Evolutionary conservation across 2,113 vertebrate genomes (phyloP), one percentile per base, ranked within the genome.

Genomic region (Climacteris rufus): DNA sequence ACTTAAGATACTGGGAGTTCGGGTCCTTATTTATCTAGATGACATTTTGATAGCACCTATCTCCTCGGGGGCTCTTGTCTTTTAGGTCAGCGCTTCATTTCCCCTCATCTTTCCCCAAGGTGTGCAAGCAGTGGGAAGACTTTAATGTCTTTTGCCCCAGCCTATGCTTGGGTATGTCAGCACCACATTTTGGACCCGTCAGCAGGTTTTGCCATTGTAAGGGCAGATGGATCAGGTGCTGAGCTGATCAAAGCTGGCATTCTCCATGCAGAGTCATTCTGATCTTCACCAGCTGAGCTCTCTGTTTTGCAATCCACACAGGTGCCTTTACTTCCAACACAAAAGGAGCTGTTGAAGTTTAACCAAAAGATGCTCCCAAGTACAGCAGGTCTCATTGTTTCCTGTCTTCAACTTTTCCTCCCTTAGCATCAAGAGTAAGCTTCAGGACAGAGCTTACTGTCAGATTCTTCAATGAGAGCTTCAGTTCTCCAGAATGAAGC

Each of bases 11-110:
- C 71, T 93, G 31, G 75, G 95, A 97, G 53, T 87, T 80, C 5
- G 17, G 91, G 89, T 94, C 77, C 90, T 40, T 84, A 89, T 95
- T 97, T 87, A 87, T 89, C 89, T 86, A 76, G 56, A 76, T 97
- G 96, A 93, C 96, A 95, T 89, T 97, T 96, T 96, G 70, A 91
- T 93, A 83, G 93, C 61, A 69, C 87, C 95, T 93, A 25, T 76
- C 89, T 96, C 93, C 88, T 95, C 7, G 1, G 79, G 44, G 93
- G 64, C 81, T 86, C 90, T 90, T 94, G 87, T 96, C 82, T 93
- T 95, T 84, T 76, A 96, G 80, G 70, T 83, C 92, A 90, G 64
- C 0, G 4, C 83, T 89, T 83, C 83, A 83, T 90, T 84, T 74
- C 40, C 90, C 82, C 79, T 85, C 86, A 63, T 87, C 81, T 80